Base-by-base conservation (phyloP, 2,888 invertebrate genomes). In the Aphodius granarius region DNA sequence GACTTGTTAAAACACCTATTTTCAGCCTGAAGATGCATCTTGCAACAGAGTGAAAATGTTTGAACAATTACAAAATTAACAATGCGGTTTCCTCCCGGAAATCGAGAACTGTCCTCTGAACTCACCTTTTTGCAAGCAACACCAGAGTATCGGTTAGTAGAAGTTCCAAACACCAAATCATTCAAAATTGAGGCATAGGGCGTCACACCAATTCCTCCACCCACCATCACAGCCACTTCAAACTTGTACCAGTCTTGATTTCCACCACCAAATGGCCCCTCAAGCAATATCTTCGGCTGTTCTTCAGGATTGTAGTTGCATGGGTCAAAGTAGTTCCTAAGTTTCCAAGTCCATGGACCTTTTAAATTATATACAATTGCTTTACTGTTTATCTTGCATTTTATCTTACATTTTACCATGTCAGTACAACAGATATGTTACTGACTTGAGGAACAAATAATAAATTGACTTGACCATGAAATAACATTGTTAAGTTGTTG, bases 221-320 rank as follows among this genome's bases (percentile, higher is more conserved):
- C 98, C 3, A 98, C 97, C 97, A 98, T 97, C 13, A 98, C 97
- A 0, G 98, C 98, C 9, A 98, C 97, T 86, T 97, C 97, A 84
- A 98, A 98, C 86, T 98, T 98, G 88, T 97, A 97, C 97, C 97
- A 97, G 87, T 97, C 97, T 86, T 98, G 98, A 88, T 98, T 98
- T 13, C 98, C 98, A 15, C 98, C 98, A 2, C 98, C 98, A 81
- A 97, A 98, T 0, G 98, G 98, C 5, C 98, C 98, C 86, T 97
- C 97, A 77, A 98, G 92, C 74, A 97, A 92, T 78, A 95, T 94
- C 86, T 95, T 95, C 0, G 96, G 96, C 82, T 94, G 94, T 82
- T 94, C 94, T 80, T 95, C 95, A 0, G 94, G 92, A 85, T 94
- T 95, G 82, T 93, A 96, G 84, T 97, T 97, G 86, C 95, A 95